Evolutionary conservation across 30 jellyfish, hydroid and myxozoan genomes (phyloP).

Genomic region (Nemopilema nomurai): DNA sequence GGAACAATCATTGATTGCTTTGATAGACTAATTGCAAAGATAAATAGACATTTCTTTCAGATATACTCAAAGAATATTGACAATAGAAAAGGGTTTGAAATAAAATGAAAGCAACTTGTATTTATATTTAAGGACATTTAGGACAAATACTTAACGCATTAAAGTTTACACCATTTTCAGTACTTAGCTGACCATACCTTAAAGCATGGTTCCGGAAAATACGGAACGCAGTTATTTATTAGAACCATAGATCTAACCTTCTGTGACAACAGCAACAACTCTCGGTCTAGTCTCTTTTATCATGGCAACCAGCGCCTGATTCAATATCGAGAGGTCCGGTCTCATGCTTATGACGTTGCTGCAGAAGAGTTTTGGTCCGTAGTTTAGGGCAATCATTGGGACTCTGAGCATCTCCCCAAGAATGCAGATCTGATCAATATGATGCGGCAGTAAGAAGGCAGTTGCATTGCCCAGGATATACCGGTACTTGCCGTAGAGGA

Average conservation of each 20-base stretch:
- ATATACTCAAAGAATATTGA: too few species aligned
- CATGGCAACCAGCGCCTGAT: constrained; percentile 71
- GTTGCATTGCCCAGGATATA: constrained; percentile 50
- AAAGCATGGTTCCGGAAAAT: too few species aligned
- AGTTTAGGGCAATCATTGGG: constrained; percentile 65
- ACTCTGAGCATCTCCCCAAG: constrained; percentile 69
- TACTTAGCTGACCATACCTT: too few species aligned
- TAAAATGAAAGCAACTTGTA: too few species aligned
- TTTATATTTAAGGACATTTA: too few species aligned
- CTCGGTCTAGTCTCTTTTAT: constrained; percentile 65
- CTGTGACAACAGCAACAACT: constrained; percentile 63
- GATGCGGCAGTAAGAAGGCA: constrained; percentile 54
- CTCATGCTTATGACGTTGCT: constrained; percentile 64
- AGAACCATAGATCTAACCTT: constrained; percentile 49
- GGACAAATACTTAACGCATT: too few species aligned
- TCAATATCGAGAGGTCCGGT: constrained; percentile 62
- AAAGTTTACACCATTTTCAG: too few species aligned
- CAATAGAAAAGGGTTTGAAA: too few species aligned
- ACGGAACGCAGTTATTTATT: too few species aligned
- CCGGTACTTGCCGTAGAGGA: constrained; percentile 38
- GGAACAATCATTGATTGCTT: too few species aligned
- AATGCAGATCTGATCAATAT: constrained; percentile 48
- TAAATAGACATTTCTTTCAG: too few species aligned
- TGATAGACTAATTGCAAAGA: too few species aligned
- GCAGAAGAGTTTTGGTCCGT: constrained; percentile 57